Evolutionary conservation across 2,797 vertebrate species (phyloP), one percentile per base, ranked within the genome.

Genomic region (Notamacropus eugenii): DNA sequence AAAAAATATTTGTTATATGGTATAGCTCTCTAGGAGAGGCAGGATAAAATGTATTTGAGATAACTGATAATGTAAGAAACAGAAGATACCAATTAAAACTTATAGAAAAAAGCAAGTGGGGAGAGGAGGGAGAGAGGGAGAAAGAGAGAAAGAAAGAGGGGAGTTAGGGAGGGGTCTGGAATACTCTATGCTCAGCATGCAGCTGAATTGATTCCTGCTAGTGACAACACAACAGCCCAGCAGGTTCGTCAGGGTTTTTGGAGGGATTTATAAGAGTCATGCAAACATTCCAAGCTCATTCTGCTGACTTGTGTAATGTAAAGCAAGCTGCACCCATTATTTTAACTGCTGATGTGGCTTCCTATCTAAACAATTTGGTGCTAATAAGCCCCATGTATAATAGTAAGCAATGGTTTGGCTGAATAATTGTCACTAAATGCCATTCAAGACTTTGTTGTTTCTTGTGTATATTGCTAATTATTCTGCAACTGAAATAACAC

Each of bases 331-430:
- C 98, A 99, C 97, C 98, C 98, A 98, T 98, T 99, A 98, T 98
- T 98, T 96, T 98, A 98, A 98, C 92, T 98, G 98, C 98, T 98
- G 98, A 99, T 98, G 98, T 98, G 96, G 98, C 98, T 99, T 99
- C 98, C 98, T 98, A 98, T 98, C 96, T 97, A 98, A 99, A 99
- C 99, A 99, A 99, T 99, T 99, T 98, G 90, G 97, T 98, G 98
- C 98, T 99, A 99, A 99, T 99, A 99, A 99, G 98, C 98, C 98
- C 98, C 98, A 97, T 98, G 98, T 99, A 98, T 98, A 98, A 99
- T 98, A 97, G 98, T 98, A 98, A 99, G 98, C 98, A 98, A 98
- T 97, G 98, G 98, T 98, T 98, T 59, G 96, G 98, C 98, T 98
- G 98, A 98, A 98, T 99, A 99, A 99, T 99, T 99, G 98, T 99